Base-by-base conservation (phyloP, 2,888 invertebrate species). In the Lasioglossum zephyrum region DNA sequence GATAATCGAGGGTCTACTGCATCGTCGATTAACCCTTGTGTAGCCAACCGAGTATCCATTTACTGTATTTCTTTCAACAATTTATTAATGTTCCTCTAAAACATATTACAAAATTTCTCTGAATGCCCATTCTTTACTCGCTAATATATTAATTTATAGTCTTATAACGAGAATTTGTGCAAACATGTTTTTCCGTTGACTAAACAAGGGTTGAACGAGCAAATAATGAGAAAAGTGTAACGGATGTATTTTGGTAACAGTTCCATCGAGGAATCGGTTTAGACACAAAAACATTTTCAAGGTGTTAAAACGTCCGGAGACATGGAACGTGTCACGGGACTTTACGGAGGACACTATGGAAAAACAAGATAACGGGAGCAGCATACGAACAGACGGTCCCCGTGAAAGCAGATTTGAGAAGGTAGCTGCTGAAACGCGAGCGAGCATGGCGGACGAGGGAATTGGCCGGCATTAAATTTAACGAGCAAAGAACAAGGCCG, bases 401-500 rank as follows among this genome's bases (percentile, higher is more conserved):
- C 47, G 73, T 49, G 79, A 79, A 79, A 79, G 74, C 79, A 79
- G 73, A 79, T 79, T 79, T 79, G 41, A 47, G 49, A 66, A 66
- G 73, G 36, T 79, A 66, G 39, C 73, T 63, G 49, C 44, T 73
- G 63, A 72, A 77, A 36, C 49, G 49, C 79, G 18, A 31, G 78
- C 63, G 18, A 63, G 63, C 31, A 63, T 63, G 63, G 63, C 36
- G 63, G 63, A 73, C 73, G 70, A 72, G 57, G 49, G 47, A 77
- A 63, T 41, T 60, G 81, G 44, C n/a, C 49, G 77, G 47, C 57
- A 70, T 75, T 77, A 77, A 82, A 74, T 70, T 79, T 73, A 83
- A 84, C 76, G 73, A 73, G 76, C 66, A 41, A 76, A 66, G 80
- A 84, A 82, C 82, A 88, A 88, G 86, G 84, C 82, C 87, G 82